These are phyloP conservation scores for Atherix ibis DNA, from an alignment of 2,888 invertebrate genomes.

Conservation along the genomic window DNA sequence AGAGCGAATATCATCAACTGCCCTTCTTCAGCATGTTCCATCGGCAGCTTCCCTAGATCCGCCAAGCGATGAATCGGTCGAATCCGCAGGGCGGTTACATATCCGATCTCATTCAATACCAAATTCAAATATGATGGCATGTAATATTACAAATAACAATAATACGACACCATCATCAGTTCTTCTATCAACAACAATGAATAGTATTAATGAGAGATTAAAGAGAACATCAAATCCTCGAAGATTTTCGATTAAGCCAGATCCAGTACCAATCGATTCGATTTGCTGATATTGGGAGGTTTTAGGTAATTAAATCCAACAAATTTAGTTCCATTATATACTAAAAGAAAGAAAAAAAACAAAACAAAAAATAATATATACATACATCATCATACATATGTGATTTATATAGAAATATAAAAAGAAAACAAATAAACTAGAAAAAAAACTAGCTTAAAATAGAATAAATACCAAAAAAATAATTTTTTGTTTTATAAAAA, in stretches of 20 bases:
- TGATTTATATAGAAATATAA: too few species aligned
- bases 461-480: too few species aligned
- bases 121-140: conserved; percentile 25
- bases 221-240: conserved; percentile 21
- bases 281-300: conserved; percentile 28
- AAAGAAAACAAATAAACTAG: too few species aligned
- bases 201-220: conserved; percentile 11
- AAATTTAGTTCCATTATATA: too few species aligned
- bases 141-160: conserved; percentile 10
- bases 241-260: conserved; percentile 31
- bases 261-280: conserved; percentile 30
- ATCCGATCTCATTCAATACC: conserved; percentile 32
- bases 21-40: conserved; percentile 26
- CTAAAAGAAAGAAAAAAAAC: too few species aligned
- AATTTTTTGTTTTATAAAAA: too few species aligned
- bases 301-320: conserved; percentile 7
- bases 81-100: conserved; percentile 25
- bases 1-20: conserved; percentile 29
- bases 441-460: too few species aligned
- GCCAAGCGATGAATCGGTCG: conserved; percentile 31
- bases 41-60: conserved; percentile 31
- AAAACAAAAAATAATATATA: too few species aligned
- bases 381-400: too few species aligned
- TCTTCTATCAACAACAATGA: conserved; percentile 8
- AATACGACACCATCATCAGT: conserved; percentile 3